phyloP scores from a whole-genome alignment of 2,797 vertebrate species.

The Pelochelys cantorii region DNA sequence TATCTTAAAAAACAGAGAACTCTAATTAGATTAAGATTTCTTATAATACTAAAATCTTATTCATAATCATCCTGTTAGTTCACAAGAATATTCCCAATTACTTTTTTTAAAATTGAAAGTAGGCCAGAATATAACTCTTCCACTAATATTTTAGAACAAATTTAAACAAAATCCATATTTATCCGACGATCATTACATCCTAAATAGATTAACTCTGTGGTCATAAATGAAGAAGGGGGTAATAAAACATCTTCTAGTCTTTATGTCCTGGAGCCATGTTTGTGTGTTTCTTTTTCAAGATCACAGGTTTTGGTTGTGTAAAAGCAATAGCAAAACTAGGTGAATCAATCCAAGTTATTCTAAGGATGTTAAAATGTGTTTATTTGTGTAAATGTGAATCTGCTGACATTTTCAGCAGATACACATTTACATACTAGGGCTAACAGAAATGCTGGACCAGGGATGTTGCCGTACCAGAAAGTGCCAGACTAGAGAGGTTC shows the following conservation, averaged over 20 bases:
- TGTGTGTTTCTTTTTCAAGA: background rate
- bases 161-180: background rate
- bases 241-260: background rate
- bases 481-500: too few relatives aligned
- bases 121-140: conserved; percentile 12
- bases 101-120: conserved; percentile 55
- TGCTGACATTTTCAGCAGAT: too few relatives aligned
- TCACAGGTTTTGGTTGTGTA: background rate
- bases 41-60: conserved; percentile 54
- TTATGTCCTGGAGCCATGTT: background rate
- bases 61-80: conserved; percentile 65
- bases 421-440: too few relatives aligned
- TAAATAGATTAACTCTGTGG: background rate
- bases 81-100: conserved; percentile 47
- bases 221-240: background rate
- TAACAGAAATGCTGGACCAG: too few relatives aligned
- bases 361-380: too few relatives aligned
- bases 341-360: background rate
- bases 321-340: conserved; percentile 19
- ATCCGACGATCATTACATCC: background rate
- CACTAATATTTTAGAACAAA: background rate
- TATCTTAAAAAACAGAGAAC: conserved; percentile 44
- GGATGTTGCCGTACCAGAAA: too few relatives aligned
- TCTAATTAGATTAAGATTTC: conserved; percentile 48
- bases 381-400: too few relatives aligned